These are phyloP conservation scores for Sericinus montela DNA, from an alignment of 2,888 invertebrate species.

Conservation along the genomic window DNA sequence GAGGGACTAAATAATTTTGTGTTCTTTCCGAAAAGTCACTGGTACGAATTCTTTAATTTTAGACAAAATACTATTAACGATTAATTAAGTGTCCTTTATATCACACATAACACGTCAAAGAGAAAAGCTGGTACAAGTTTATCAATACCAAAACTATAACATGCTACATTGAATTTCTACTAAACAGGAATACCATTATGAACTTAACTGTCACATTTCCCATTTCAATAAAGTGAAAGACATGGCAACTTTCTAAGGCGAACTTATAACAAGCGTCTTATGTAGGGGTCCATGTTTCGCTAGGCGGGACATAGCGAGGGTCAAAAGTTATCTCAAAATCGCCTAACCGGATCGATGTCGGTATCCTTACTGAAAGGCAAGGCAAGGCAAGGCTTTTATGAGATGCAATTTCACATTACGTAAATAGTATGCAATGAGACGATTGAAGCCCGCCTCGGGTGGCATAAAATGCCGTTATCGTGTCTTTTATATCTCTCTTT, in stretches of 20 bases:
- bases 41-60: too few species aligned
- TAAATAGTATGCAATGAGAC: slow-evolving; percentile 35
- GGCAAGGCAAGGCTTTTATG: too few species aligned
- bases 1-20: too few species aligned
- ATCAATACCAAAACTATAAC: too few species aligned
- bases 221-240: slow-evolving; percentile 8
- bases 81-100: too few species aligned
- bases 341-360: slow-evolving; percentile 43
- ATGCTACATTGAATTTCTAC: neutral
- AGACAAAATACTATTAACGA: too few species aligned
- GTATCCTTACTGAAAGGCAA: slow-evolving; percentile 33
- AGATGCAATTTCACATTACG: slow-evolving; percentile 28
- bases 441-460: slow-evolving; percentile 24
- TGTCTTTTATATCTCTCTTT: slow-evolving; percentile 2
- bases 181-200: slow-evolving; percentile 8
- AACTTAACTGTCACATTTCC: slow-evolving; percentile 14
- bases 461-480: slow-evolving; percentile 35
- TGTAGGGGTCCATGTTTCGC: slow-evolving; percentile 9
- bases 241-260: slow-evolving; percentile 16
- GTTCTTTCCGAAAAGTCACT: too few species aligned
- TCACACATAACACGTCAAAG: too few species aligned
- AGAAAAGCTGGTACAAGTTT: too few species aligned
- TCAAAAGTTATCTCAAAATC: slow-evolving; percentile 55
- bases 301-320: slow-evolving; percentile 27
- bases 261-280: slow-evolving; percentile 19